A percentile compares a stretch with the other conserved stretches of the same genome.
These are phyloP conservation scores for Cerastis rubricosa DNA, from an alignment of 2,888 invertebrate genomes.

Conservation along the genomic window DNA sequence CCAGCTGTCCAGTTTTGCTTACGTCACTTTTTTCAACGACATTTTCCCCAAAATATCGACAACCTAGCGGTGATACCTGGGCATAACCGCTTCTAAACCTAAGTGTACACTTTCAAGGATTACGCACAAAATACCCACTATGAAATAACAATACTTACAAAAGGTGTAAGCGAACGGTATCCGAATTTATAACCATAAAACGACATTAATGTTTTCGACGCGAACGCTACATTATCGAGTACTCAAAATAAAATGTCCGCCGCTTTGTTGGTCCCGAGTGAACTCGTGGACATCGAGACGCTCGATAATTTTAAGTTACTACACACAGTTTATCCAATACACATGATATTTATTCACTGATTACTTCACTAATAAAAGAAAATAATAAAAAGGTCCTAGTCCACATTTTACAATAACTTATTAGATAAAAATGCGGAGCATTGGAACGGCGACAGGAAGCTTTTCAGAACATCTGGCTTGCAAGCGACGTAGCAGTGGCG, in stretches of 20 bases:
- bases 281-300: constrained; percentile 91
- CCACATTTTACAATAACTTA: constrained; percentile 86
- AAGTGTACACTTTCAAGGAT: constrained; percentile 75
- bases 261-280: constrained; percentile 91
- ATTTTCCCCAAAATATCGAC: constrained; percentile 86
- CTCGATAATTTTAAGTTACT: constrained; percentile 85
- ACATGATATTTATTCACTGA: constrained; percentile 86
- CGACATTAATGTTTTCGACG: constrained; percentile 90
- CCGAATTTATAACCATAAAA: constrained; percentile 89
- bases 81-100: constrained; percentile 81
- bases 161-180: constrained; percentile 90
- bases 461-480: constrained; percentile 91
- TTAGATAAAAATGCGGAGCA: constrained; percentile 84
- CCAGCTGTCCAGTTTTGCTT: constrained; percentile 83
- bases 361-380: constrained; percentile 83
- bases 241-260: constrained; percentile 91
- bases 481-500: constrained; percentile 90
- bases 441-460: constrained; percentile 88
- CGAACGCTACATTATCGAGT: constrained; percentile 91
- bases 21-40: constrained; percentile 87
- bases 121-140: constrained; percentile 75
- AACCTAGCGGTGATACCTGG: constrained; percentile 83
- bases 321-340: constrained; percentile 82
- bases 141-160: constrained; percentile 86
- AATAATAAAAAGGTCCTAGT: constrained; percentile 83